Conservation (phyloP, 2,797 vertebrate genomes). For the Tenualosa thibaudeaui region DNA sequence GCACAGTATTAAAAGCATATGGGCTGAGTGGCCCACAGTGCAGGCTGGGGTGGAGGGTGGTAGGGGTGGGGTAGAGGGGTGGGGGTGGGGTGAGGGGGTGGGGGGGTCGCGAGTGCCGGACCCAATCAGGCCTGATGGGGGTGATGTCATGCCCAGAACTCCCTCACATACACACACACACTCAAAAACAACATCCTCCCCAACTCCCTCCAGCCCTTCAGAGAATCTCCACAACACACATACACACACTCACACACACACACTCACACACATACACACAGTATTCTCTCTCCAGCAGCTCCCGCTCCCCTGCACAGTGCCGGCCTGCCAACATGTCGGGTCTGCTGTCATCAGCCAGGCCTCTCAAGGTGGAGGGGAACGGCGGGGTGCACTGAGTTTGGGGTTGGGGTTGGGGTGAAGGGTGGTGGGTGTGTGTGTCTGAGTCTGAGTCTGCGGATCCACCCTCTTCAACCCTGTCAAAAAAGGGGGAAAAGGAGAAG, state of each 20-base stretch:
- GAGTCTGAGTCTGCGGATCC: neutral
- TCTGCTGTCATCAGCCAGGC: conserved; percentile 71
- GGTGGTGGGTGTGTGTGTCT: conserved; percentile 7
- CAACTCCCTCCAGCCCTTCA: neutral
- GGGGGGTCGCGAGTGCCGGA: conserved; percentile 42
- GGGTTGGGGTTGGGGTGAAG: neutral
- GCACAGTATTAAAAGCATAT: conserved; percentile 80
- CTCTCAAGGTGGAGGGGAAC: conserved; percentile 18
- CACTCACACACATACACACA: conserved; percentile 1
- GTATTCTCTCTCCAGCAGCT: conserved; percentile 14
- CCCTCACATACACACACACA: neutral
- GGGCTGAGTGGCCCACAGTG: conserved; percentile 66
- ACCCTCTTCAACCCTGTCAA: conserved; percentile 24
- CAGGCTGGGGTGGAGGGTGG: neutral
- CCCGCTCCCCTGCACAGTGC: conserved; percentile 1
- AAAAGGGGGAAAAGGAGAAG: neutral
- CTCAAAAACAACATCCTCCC: neutral
- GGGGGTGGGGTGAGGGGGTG: conserved; percentile 43
- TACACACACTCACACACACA: neutral
- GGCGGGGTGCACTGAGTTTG: neutral
- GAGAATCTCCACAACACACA: neutral
- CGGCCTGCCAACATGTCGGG: conserved; percentile 64
- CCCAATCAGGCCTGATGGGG: conserved; percentile 77
- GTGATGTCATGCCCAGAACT: conserved; percentile 73
- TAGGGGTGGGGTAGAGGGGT: conserved; percentile 55